These are phyloP conservation scores for Cavia porcellus DNA, from an alignment of 2,113 vertebrate species.

Conservation along the genomic window DNA sequence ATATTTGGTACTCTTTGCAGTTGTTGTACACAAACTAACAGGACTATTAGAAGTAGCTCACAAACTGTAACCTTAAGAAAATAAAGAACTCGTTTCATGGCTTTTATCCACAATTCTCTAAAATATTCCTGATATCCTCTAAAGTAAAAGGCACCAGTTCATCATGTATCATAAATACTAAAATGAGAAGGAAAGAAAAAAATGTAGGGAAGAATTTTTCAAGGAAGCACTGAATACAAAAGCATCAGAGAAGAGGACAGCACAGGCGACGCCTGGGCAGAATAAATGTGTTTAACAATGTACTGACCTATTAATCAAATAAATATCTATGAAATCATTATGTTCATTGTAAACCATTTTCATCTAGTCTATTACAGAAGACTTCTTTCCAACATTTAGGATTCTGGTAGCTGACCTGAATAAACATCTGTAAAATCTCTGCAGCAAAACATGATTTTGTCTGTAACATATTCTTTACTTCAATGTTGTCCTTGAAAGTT, in stretches of 20 bases:
- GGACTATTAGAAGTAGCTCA: constrained; percentile 69
- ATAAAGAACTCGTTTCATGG: constrained; percentile 72
- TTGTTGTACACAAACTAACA: constrained; percentile 81
- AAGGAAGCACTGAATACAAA: constrained; percentile 42
- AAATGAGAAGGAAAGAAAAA: constrained; percentile 63
- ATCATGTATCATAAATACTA: constrained; percentile 62
- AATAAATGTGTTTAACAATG: constrained; percentile 6
- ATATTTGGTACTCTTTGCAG: constrained; percentile 67
- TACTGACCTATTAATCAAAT: constrained; percentile 76
- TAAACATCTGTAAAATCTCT: constrained; percentile 24
- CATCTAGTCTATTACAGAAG: constrained; percentile 77
- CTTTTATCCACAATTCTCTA: constrained; percentile 70
- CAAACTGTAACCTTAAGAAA: constrained; percentile 76
- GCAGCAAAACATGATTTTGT: constrained; percentile 35
- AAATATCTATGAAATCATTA: constrained; percentile 60
- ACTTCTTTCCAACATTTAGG: constrained; percentile 66
- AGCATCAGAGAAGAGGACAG: constrained; percentile 43
- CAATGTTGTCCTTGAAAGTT: not conserved
- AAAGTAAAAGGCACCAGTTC: constrained; percentile 55
- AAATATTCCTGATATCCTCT: constrained; percentile 52
- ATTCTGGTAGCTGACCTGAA: constrained; percentile 41
- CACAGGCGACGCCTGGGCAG: not conserved
- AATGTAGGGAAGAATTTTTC: constrained; percentile 63
- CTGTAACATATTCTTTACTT: not conserved
- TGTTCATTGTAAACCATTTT: constrained; percentile 57